These are phyloP conservation scores for Pocillopora damicornis DNA, from an alignment of 64 coral and sea anemone species.

Conservation along the genomic window DNA sequence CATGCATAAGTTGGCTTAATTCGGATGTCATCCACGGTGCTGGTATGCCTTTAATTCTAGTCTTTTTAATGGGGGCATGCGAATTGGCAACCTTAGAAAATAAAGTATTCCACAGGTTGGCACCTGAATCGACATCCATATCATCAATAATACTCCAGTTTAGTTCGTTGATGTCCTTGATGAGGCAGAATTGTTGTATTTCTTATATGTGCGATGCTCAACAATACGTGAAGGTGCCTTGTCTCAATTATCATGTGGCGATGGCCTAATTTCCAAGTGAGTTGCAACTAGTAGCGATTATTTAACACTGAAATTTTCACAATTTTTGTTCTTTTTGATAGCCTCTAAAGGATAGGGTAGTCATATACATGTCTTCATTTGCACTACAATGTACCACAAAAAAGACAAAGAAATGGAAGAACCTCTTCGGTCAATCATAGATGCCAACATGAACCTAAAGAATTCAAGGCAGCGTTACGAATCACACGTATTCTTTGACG, in stretches of 20 bases:
- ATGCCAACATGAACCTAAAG: conserved; percentile 43
- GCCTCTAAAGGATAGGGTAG: too few species aligned
- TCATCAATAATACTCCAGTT: conserved; percentile 35
- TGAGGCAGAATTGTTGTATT: conserved; percentile 4
- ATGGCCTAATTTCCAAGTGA: too few species aligned
- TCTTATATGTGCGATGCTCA: conserved; percentile 39
- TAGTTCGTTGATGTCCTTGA: conserved; percentile 30
- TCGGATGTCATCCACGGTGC: conserved; percentile 31
- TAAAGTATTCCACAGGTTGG: conserved; percentile 39
- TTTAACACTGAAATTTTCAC: too few species aligned
- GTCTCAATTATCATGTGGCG: too few species aligned
- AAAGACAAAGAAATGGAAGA: conserved; percentile 85
- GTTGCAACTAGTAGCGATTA: too few species aligned
- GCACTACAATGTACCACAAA: conserved; percentile 94
- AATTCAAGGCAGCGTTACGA: conserved; percentile 60
- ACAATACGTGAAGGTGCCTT: conserved; percentile 16
- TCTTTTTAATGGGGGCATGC: conserved; percentile 55
- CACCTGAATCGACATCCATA: conserved; percentile 30
- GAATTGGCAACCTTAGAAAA: conserved; percentile 44
- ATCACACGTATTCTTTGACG: conserved; percentile 87
- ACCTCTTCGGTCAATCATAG: conserved; percentile 57
- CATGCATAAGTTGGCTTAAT: conserved; percentile 15
- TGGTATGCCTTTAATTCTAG: conserved; percentile 28
- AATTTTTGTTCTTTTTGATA: too few species aligned
- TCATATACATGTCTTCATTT: conserved; percentile 80